Evolutionary conservation across 2,888 invertebrate species (phyloP).

Genomic region (Alloscopus bannaensis): DNA sequence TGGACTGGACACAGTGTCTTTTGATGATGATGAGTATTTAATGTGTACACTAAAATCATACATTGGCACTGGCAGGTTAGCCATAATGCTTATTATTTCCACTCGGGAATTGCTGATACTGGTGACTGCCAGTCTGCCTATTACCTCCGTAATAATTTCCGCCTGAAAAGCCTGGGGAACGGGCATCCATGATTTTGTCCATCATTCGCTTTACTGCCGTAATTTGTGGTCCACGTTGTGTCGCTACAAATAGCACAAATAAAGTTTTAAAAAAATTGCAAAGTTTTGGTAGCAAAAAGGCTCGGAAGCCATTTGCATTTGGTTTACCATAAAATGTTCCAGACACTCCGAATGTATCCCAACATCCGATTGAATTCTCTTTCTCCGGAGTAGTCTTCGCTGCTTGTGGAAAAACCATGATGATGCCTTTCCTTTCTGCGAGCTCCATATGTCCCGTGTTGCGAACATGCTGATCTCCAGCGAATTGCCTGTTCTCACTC

Average conservation of each 20-base stretch:
- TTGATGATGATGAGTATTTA: no score
- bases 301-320: no score
- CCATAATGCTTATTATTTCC: no score
- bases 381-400: conserved; percentile 29
- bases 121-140: no score
- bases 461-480: conserved; percentile 42
- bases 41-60: no score
- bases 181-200: conserved; percentile 38
- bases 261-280: not conserved
- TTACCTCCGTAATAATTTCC: no score
- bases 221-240: conserved; percentile 60
- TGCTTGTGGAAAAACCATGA: conserved; percentile 66
- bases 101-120: no score
- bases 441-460: conserved; percentile 67
- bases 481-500: conserved; percentile 29
- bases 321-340: conserved; percentile 44
- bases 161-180: no score
- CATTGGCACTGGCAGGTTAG: no score
- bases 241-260: conserved; percentile 33
- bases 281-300: no score
- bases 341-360: conserved; percentile 50
- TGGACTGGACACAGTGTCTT: no score
- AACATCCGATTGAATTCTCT: conserved; percentile 50
- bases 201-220: conserved; percentile 60
- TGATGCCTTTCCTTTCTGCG: conserved; percentile 62